These are phyloP conservation scores for Drosophila mayaguana DNA, from an alignment of 2,888 invertebrate species.

Conservation along the genomic window DNA sequence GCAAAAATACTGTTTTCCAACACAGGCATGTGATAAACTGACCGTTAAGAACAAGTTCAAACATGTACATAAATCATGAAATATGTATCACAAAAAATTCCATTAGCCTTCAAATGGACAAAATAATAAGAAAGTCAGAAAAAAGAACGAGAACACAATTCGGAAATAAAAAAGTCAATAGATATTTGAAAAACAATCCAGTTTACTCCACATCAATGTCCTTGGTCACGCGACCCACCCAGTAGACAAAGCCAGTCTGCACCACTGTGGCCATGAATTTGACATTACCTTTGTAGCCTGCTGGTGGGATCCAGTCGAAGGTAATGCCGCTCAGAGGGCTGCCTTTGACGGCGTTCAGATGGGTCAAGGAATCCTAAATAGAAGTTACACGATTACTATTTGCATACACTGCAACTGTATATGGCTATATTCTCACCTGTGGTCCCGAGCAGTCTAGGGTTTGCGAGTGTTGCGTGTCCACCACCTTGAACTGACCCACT, in stretches of 20 bases:
- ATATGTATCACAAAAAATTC: slow-evolving; percentile 67
- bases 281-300: slow-evolving; percentile 87
- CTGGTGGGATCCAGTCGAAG: slow-evolving; percentile 89
- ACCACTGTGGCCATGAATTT: slow-evolving; percentile 90
- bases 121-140: slow-evolving; percentile 2
- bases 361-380: slow-evolving; percentile 89
- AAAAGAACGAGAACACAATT: slow-evolving; percentile 25
- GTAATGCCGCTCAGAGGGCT: slow-evolving; percentile 87
- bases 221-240: slow-evolving; percentile 89
- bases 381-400: not conserved
- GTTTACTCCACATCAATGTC: slow-evolving; percentile 86
- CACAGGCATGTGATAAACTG: slow-evolving; percentile 31
- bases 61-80: slow-evolving; percentile 49
- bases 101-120: slow-evolving; percentile 49
- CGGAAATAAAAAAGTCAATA: slow-evolving; percentile 30
- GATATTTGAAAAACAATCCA: slow-evolving; percentile 31
- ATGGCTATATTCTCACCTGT: slow-evolving; percentile 61
- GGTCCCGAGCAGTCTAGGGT: slow-evolving; percentile 76
- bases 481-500: slow-evolving; percentile 87
- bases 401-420: not conserved
- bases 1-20: slow-evolving; percentile 62
- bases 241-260: slow-evolving; percentile 89
- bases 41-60: slow-evolving; percentile 34
- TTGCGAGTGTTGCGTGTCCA: slow-evolving; percentile 85
- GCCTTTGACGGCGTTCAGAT: slow-evolving; percentile 87